Conservation (phyloP, 2,888 invertebrate species). For the Tribolium freemani region DNA sequence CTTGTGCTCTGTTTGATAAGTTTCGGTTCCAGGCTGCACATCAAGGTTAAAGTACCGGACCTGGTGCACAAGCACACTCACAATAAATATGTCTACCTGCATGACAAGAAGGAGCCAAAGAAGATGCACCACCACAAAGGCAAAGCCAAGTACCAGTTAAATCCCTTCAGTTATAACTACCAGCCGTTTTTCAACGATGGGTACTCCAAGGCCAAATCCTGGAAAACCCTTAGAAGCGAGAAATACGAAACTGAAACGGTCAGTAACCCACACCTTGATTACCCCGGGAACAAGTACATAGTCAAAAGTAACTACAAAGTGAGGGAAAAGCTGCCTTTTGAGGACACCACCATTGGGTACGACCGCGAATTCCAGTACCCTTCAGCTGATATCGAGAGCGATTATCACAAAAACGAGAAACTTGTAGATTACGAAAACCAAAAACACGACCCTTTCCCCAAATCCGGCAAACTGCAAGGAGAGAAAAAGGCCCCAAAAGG, state of each 20-base stretch:
- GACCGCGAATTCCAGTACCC: slow-evolving; percentile 29
- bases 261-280: slow-evolving; percentile 18
- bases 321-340: slow-evolving; percentile 26
- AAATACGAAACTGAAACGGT: slow-evolving; percentile 30
- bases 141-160: background rate
- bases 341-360: slow-evolving; percentile 29
- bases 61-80: slow-evolving; percentile 37
- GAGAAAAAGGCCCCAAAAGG: slow-evolving; percentile 3
- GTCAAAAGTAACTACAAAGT: slow-evolving; percentile 31
- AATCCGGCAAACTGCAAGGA: background rate
- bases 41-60: slow-evolving; percentile 55
- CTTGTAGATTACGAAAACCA: slow-evolving; percentile 7
- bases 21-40: slow-evolving; percentile 52
- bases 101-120: slow-evolving; percentile 11
- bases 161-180: background rate
- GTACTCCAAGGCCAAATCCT: background rate
- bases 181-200: slow-evolving; percentile 1
- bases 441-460: slow-evolving; percentile 16
- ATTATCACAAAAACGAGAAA: slow-evolving; percentile 10
- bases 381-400: background rate
- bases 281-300: slow-evolving; percentile 16
- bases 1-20: background rate
- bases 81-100: background rate
- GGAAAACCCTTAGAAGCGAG: slow-evolving; percentile 13
- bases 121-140: slow-evolving; percentile 1